Base-by-base conservation (phyloP, 2,113 vertebrate species). In the Neodontobutis hainanensis region DNA sequence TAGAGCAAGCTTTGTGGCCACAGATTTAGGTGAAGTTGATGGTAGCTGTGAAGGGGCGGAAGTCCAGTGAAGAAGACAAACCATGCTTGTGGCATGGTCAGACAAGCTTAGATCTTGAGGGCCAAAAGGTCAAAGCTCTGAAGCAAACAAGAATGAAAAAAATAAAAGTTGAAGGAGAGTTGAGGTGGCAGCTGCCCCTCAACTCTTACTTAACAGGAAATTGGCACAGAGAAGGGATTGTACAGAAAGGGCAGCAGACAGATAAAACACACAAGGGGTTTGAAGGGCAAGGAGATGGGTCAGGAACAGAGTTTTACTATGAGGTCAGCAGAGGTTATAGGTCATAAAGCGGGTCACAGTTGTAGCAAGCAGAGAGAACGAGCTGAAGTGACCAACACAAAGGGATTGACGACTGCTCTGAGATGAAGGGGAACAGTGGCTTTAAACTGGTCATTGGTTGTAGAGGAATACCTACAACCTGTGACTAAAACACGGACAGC, bases 221-320 rank as follows among this genome's bases (percentile, higher is more conserved):
- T 55, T 34, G 6, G 34, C 52, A 55, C 52, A 55, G 52, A 36
- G 32, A 55, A 34, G 12, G 34, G 36, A 36, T 55, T 55, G 52
- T 52, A 27, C 50, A 2, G 27, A 38, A 55, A 55, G 8, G 34
- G 8, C 52, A 0, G 32, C 52, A 38, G 52, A 55, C 32, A 55
- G 52, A 55, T 55, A 55, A 55, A 55, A 36, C 52, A n/a, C 52
- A 38, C 8, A 34, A 53, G 32, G 51, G 15, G 52, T 55, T 55
- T 55, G 36, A 55, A 55, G 32, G 34, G 34, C 34, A 12, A 55
- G 52, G 52, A 12, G 34, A 55, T 4, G 34, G 52, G 52, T 55
- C 52, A 38, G 7, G 36, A n/a, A 34, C 34, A 55, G 12, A 36
- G 52, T 32, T 38, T 38, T 55, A 55, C 32, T 38, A 14, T 36